Conservation (phyloP, 2,113 vertebrate genomes). For the Chionis minor region DNA sequence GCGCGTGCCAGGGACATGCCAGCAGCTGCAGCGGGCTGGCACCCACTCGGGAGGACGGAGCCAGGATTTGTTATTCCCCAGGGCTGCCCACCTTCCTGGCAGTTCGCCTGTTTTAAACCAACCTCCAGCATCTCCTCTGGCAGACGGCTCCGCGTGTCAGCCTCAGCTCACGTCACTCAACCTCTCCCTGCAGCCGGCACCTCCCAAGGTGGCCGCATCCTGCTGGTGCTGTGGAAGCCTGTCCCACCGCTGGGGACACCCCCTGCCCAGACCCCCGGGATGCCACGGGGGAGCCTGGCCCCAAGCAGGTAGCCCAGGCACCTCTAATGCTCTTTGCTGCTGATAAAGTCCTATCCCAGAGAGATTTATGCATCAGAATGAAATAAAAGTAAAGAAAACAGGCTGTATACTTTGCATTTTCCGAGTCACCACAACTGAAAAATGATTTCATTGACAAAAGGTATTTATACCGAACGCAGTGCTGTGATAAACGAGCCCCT, state of each 20-base stretch:
- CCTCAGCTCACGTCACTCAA: rapidly evolving
- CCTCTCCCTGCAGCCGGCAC: background rate
- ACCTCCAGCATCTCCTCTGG: background rate
- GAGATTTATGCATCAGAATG: background rate
- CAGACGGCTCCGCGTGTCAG: background rate
- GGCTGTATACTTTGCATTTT: background rate
- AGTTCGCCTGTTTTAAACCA: background rate
- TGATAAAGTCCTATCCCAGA: background rate
- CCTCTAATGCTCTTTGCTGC: rapidly evolving
- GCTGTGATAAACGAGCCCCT: background rate
- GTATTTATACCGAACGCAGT: background rate
- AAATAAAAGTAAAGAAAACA: background rate
- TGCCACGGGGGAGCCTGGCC: background rate
- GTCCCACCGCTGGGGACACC: background rate
- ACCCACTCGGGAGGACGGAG: background rate
- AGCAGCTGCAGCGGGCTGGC: background rate
- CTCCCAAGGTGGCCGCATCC: rapidly evolving
- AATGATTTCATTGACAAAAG: rapidly evolving
- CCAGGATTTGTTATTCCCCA: background rate
- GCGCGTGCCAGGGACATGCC: background rate
- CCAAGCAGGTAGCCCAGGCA: no score
- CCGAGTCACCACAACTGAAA: background rate
- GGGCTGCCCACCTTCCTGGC: background rate
- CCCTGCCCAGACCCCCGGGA: rapidly evolving
- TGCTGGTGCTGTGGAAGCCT: background rate